phyloP scores from a whole-genome alignment of 30 jellyfish, hydroid and myxozoan species.

The Mastigias papua region DNA sequence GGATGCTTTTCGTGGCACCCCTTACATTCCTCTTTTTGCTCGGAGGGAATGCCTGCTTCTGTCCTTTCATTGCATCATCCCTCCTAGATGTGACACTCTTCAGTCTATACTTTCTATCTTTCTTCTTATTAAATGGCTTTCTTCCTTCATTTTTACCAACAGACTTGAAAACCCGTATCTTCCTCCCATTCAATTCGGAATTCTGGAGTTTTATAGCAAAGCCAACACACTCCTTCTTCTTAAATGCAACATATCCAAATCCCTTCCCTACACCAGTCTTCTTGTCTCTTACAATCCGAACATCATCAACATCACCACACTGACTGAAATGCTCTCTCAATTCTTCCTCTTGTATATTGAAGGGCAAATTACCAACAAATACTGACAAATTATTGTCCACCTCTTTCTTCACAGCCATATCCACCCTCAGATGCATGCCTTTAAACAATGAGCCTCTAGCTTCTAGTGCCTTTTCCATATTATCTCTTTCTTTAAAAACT shows the following conservation, averaged over 20 bases:
- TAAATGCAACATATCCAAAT: conserved; percentile 80
- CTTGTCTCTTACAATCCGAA: conserved; percentile 82
- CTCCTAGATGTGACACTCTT: conserved; percentile 14
- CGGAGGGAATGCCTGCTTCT: background rate
- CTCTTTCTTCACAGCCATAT: conserved; percentile 54
- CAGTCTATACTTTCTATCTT: conserved; percentile 57
- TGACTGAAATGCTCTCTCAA: conserved; percentile 79
- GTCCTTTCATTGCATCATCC: background rate
- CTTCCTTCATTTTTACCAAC: conserved; percentile 14
- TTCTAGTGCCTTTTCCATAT: conserved; percentile 70
- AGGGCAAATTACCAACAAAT: conserved; percentile 93
- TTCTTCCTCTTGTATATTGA: conserved; percentile 82
- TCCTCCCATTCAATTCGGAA: conserved; percentile 54
- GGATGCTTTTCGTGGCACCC: background rate
- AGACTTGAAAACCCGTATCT: conserved; percentile 49
- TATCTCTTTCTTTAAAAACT: conserved; percentile 66
- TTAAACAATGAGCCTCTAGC: conserved; percentile 58
- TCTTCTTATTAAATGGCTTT: conserved; percentile 44
- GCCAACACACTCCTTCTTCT: conserved; percentile 46
- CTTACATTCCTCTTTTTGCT: background rate
- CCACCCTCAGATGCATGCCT: conserved; percentile 53
- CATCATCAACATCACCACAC: conserved; percentile 90
- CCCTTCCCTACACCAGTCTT: conserved; percentile 92
- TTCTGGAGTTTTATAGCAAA: conserved; percentile 54
- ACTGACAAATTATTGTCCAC: conserved; percentile 64